A percentile compares a stretch with the other conserved stretches of the same genome.
These are phyloP conservation scores for Bradysia coprophila DNA, from an alignment of 1,140 invertebrate species.

Conservation along the genomic window DNA sequence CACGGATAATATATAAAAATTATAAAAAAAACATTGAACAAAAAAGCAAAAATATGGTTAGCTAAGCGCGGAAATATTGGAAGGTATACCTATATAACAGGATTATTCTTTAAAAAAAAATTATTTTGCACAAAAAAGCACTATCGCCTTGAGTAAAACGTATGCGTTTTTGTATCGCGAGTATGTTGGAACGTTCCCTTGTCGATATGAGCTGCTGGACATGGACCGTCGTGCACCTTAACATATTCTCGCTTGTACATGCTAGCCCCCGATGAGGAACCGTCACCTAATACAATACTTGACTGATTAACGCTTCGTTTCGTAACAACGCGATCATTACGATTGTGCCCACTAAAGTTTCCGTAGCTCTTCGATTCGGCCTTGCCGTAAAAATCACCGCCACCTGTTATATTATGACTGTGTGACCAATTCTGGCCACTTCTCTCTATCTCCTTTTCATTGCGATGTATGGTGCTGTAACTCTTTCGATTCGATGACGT, in stretches of 20 bases:
- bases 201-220: constrained; percentile 56
- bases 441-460: constrained; percentile 26
- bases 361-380: constrained; percentile 44
- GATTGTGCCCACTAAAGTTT: constrained; percentile 33
- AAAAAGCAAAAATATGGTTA: too few species aligned
- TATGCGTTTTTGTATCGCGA: constrained; percentile 60
- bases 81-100: too few species aligned
- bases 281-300: constrained; percentile 48
- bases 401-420: constrained; percentile 22
- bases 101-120: too few species aligned
- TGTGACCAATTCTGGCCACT: neutral
- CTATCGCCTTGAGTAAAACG: constrained; percentile 44
- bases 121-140: too few species aligned
- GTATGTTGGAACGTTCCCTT: constrained; percentile 61
- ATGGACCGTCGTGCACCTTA: constrained; percentile 44
- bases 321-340: constrained; percentile 27
- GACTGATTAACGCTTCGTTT: constrained; percentile 44
- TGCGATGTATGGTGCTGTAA: constrained; percentile 53
- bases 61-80: too few species aligned
- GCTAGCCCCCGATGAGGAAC: constrained; percentile 32
- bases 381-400: constrained; percentile 50
- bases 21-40: too few species aligned
- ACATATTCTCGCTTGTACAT: constrained; percentile 57
- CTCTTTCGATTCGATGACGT: constrained; percentile 48
- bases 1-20: too few species aligned